Percentiles rank a stretch among this genome's conserved stretches.
phyloP scores from a whole-genome alignment of 2,113 vertebrate species.

The Melierax canorus region DNA sequence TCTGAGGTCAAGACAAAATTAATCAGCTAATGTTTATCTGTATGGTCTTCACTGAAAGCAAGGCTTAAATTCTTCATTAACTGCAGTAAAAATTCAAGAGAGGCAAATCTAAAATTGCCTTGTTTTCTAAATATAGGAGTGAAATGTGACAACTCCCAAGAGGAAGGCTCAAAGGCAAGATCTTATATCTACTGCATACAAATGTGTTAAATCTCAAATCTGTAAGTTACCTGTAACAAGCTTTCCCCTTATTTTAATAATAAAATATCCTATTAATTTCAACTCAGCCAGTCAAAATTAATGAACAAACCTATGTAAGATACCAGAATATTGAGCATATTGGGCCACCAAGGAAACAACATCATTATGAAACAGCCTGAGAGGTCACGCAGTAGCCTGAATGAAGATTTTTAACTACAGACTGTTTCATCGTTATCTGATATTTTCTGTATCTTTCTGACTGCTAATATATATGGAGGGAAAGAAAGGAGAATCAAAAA shows the following conservation, averaged over 20 bases:
- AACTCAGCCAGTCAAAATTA: neutral
- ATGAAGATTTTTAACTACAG: neutral
- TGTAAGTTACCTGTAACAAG: neutral
- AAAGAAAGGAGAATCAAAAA: neutral
- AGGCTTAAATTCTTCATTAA: slow-evolving; percentile 5
- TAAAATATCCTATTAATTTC: neutral
- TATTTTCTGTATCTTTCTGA: neutral
- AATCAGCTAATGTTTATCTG: neutral
- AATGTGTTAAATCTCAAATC: neutral
- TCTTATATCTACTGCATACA: neutral
- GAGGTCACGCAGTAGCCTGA: neutral
- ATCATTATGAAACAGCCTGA: neutral
- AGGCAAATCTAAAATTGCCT: neutral
- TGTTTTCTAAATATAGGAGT: neutral
- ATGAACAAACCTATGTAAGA: neutral
- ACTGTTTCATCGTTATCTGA: neutral
- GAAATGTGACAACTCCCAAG: neutral
- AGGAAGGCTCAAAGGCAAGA: neutral
- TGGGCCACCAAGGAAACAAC: neutral
- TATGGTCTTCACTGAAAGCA: neutral
- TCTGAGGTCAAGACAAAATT: neutral
- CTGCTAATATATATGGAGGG: neutral
- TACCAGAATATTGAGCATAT: neutral
- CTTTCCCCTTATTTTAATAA: neutral
- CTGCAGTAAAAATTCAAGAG: neutral